Conservation (phyloP, 2,113 vertebrate species). For the Paraplagusia blochii region DNA sequence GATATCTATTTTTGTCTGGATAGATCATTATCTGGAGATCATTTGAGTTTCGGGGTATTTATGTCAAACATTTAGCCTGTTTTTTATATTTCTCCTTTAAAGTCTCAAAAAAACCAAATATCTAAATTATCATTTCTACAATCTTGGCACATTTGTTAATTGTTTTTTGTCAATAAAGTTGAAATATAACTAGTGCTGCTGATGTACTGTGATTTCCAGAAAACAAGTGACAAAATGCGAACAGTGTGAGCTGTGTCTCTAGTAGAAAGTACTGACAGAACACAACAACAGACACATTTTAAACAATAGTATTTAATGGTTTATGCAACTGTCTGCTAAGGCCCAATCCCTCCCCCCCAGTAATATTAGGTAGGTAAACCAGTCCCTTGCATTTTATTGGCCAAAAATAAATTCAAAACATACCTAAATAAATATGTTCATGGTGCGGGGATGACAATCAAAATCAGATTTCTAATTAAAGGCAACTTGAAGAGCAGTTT, state of each 20-base stretch:
- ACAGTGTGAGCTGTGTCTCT: neutral
- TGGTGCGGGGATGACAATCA: slow-evolving; percentile 42
- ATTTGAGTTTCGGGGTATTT: too few relatives aligned
- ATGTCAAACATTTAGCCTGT: too few relatives aligned
- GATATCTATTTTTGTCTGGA: too few relatives aligned
- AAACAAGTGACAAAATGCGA: neutral
- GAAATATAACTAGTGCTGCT: neutral
- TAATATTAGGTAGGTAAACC: slow-evolving; percentile 66
- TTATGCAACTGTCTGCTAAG: slow-evolving; percentile 75
- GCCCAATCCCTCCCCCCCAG: slow-evolving; percentile 70
- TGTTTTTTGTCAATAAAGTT: neutral
- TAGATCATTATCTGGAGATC: too few relatives aligned
- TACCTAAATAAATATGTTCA: slow-evolving; percentile 79
- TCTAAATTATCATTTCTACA: neutral
- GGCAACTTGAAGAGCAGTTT: slow-evolving; percentile 71
- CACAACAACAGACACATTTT: slow-evolving; percentile 52
- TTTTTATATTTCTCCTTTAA: too few relatives aligned
- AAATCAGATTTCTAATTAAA: slow-evolving; percentile 65
- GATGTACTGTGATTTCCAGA: neutral
- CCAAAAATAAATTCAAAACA: slow-evolving; percentile 74
- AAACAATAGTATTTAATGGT: slow-evolving; percentile 83
- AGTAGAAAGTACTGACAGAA: neutral
- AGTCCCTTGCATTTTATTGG: slow-evolving; percentile 71
- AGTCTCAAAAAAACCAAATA: too few relatives aligned
- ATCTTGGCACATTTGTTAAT: neutral